Conservation (phyloP, 1,140 invertebrate genomes). For the Nomia melanderi region DNA sequence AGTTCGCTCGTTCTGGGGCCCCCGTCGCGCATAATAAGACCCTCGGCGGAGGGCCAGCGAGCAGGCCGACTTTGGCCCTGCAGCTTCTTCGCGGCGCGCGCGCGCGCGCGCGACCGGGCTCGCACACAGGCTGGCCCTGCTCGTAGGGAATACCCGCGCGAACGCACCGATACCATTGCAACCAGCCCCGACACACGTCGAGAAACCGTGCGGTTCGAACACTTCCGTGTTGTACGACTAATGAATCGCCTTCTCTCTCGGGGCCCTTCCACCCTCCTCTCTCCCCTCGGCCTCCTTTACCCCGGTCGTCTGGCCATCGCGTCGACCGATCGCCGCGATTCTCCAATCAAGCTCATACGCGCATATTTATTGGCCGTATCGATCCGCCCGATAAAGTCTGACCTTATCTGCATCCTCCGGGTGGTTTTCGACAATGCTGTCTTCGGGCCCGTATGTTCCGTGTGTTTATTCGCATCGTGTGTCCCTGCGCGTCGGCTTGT, state of each 20-base stretch:
- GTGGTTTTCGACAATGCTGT: constrained; percentile 43
- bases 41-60: constrained; percentile 34
- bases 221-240: constrained; percentile 80
- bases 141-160: background rate
- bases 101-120: background rate
- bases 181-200: constrained; percentile 43
- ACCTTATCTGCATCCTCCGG: constrained; percentile 44
- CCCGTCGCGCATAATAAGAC: constrained; percentile 66
- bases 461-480: background rate
- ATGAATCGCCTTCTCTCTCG: constrained; percentile 77
- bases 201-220: constrained; percentile 66
- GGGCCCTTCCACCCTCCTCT: constrained; percentile 59
- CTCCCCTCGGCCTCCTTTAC: constrained; percentile 8
- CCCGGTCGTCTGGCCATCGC: constrained; percentile 36
- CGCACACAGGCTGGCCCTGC: background rate
- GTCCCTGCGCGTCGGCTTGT: background rate
- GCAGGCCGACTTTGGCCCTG: constrained; percentile 51
- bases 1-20: constrained; percentile 50
- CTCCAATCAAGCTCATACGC: constrained; percentile 51
- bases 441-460: background rate
- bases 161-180: background rate
- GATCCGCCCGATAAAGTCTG: constrained; percentile 50
- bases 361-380: constrained; percentile 55
- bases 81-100: constrained; percentile 3
- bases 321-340: constrained; percentile 38